These are phyloP conservation scores for Scaptomyza montana DNA, from an alignment of 1,140 invertebrate genomes.

Conservation along the genomic window DNA sequence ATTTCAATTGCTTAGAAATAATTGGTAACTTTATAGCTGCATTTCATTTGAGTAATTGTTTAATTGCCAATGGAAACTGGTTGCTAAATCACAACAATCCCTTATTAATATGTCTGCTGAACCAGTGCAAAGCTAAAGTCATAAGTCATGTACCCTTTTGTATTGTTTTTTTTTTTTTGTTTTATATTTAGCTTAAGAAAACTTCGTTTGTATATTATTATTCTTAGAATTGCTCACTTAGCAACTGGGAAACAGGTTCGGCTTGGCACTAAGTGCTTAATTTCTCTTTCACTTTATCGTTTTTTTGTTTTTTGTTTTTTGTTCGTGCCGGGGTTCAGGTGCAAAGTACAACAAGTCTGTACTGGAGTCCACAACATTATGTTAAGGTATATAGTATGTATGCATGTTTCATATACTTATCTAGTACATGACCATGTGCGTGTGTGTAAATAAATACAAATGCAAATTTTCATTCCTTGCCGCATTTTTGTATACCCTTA, in stretches of 20 bases:
- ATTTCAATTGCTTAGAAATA: neutral
- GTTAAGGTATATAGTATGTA: neutral
- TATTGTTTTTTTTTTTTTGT: neutral
- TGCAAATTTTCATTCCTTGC: slow-evolving; percentile 66
- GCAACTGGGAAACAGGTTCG: slow-evolving; percentile 3
- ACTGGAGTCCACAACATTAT: neutral
- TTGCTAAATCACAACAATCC: neutral
- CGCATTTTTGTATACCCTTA: no score
- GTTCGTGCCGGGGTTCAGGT: slow-evolving; percentile 16
- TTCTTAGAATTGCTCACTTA: neutral
- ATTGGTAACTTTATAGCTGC: neutral
- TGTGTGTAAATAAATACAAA: slow-evolving; percentile 80
- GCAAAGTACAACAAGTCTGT: slow-evolving; percentile 7
- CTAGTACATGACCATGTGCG: slow-evolving; percentile 50
- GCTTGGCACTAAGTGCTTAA: neutral
- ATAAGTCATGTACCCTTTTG: neutral
- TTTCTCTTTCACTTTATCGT: neutral
- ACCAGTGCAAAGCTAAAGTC: neutral
- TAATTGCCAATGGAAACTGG: neutral
- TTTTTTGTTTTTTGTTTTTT: neutral
- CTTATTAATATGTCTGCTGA: neutral
- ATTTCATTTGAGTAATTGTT: neutral
- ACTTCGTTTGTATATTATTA: neutral
- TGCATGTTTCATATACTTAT: neutral
- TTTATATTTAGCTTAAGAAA: no score